A percentile compares a stretch with the other conserved stretches of the same genome.
Evolutionary conservation across 2,113 vertebrate species (phyloP).

Genomic region (Andinoacara biseriatus): DNA sequence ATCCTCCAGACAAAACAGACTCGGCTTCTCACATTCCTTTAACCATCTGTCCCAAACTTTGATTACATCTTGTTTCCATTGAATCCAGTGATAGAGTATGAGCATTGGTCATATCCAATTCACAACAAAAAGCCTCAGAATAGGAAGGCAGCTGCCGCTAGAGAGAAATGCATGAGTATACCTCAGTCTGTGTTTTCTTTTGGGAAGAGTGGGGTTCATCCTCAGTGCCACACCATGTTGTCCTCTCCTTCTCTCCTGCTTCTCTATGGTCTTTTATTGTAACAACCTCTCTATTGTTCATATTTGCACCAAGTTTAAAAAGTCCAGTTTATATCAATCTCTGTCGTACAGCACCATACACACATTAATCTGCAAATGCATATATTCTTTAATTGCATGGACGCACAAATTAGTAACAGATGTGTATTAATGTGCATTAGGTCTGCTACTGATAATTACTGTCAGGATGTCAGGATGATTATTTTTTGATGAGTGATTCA

Average conservation of each 20-base stretch:
- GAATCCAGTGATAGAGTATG: conserved; percentile 51
- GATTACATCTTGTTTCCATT: conserved; percentile 69
- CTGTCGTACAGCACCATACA: not conserved
- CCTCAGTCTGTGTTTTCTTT: conserved; percentile 29
- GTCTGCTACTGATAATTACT: not conserved
- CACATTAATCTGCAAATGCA: not conserved
- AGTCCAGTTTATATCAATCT: not conserved
- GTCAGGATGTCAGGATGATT: not conserved
- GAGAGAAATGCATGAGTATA: conserved; percentile 16
- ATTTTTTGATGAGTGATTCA: not conserved
- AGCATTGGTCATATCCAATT: conserved; percentile 59
- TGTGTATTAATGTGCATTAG: not conserved
- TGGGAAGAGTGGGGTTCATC: not conserved
- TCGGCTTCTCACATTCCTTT: conserved; percentile 45
- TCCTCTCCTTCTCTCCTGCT: not conserved
- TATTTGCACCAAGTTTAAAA: not conserved
- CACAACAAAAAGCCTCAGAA: conserved; percentile 36
- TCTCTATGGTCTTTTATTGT: not conserved
- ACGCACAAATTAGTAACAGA: not conserved
- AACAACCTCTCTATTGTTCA: not conserved
- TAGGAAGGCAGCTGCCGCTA: conserved; percentile 33
- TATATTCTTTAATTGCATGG: not conserved
- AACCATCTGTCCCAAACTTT: conserved; percentile 46
- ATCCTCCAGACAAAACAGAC: conserved; percentile 71
- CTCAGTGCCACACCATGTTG: not conserved